Evolutionary conservation across 2,113 vertebrate species (phyloP), one percentile per base, ranked within the genome.

Genomic region (Mionectes macconnelli): DNA sequence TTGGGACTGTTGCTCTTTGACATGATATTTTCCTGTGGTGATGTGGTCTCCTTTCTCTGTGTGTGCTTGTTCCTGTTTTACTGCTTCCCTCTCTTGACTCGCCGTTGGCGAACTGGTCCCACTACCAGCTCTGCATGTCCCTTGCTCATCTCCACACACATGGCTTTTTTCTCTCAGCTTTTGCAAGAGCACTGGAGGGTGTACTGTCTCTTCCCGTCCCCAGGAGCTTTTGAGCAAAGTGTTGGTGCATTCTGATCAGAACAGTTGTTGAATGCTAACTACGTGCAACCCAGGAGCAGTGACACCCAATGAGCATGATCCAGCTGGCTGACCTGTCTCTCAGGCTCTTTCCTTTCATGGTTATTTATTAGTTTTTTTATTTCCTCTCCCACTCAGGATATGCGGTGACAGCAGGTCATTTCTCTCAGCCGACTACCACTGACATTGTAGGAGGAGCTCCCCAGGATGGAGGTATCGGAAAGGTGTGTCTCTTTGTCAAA

Each of bases 391-490:
- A 30, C 73, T 52, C 95, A 99, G 99, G 99, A 89, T 99, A 99
- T 12, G 99, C 99, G 0, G 99, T 99, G 97, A 98, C 99, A 6
- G 99, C 99, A 17, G 99, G 99, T 87, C 99, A 99, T 94, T 99
- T 99, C 97, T 99, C 99, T 57, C 98, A 99, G 52, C 97, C 96
- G 0, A 98, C 98, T 57, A 92, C 98, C 56, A 98, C 98, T 1
- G 99, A 99, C 12, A 88, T 99, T 52, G 99, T 99, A 44, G 99
- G 99, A 83, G 99, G 99, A 82, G 99, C 99, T n/a, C 99, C 99
- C 24, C 99, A 99, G 98, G 99, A 99, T 57, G 99, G 98, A 89
- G 98, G 98, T 93, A 97, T 98, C 0, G 99, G 99, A 97, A 99
- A 99, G 98, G 99, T 99, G 98, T 28, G 97, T 42, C 64, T 94